These are phyloP conservation scores for Arvicanthis niloticus DNA, from an alignment of 2,113 vertebrate species.

Conservation along the genomic window DNA sequence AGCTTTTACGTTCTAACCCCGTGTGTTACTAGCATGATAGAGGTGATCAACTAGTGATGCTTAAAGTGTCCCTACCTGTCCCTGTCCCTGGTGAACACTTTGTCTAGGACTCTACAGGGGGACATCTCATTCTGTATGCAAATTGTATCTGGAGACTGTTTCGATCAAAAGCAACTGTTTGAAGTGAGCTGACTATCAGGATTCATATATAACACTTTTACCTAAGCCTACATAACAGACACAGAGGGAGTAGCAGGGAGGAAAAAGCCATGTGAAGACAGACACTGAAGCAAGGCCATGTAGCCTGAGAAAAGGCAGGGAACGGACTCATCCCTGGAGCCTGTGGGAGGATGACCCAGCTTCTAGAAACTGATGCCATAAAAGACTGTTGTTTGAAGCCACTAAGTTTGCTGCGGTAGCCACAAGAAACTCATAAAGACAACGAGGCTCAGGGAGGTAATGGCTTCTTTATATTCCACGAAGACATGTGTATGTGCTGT, in stretches of 20 bases:
- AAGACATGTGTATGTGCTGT: not conserved
- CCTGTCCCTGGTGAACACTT: not conserved
- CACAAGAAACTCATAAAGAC: not conserved
- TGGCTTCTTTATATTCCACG: not conserved
- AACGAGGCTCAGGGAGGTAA: not conserved
- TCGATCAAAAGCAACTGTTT: not conserved
- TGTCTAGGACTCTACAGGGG: not conserved
- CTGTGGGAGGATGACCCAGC: fast-evolving
- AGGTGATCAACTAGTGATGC: not conserved
- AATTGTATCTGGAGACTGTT: not conserved
- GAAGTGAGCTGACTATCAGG: not conserved
- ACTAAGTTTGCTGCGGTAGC: not conserved
- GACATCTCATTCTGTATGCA: not conserved
- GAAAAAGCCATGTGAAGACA: not conserved
- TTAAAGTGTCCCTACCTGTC: not conserved
- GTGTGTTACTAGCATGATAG: not conserved
- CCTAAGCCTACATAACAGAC: not conserved
- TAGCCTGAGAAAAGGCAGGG: not conserved
- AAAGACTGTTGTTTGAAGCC: not conserved
- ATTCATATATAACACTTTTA: not conserved
- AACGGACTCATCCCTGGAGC: not conserved
- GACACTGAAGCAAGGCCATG: not conserved
- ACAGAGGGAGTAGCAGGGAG: too few species aligned
- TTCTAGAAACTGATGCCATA: not conserved
- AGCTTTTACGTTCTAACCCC: not conserved